Evolutionary conservation across 2,113 vertebrate species (phyloP).

Genomic region (Sprattus sprattus): DNA sequence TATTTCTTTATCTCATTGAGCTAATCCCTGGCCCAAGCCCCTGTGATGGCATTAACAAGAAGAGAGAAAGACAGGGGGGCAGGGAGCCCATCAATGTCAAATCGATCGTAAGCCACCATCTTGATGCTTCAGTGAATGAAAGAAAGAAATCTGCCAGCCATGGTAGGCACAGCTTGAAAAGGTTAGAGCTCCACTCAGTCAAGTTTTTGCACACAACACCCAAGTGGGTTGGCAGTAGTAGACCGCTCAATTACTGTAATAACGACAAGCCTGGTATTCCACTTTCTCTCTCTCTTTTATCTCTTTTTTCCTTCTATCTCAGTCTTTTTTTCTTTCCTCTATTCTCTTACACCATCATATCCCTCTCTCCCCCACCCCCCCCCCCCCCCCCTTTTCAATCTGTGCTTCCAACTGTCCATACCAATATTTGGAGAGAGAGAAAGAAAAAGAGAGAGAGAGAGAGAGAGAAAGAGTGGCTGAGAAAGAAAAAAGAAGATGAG

Average conservation of each 20-base stretch:
- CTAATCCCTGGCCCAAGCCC: conserved; percentile 31
- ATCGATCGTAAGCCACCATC: conserved; percentile 18
- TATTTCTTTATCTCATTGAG: conserved; percentile 19
- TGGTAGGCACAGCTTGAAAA: neutral
- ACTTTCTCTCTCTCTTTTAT: conserved; percentile 16
- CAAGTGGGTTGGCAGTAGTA: neutral
- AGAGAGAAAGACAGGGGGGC: conserved; percentile 21
- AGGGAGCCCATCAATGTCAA: conserved; percentile 24
- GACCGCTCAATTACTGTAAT: conserved; percentile 23
- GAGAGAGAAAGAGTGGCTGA: neutral
- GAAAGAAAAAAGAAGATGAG: neutral
- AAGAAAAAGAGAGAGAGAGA: neutral
- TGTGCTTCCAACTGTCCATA: neutral
- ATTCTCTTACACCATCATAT: neutral
- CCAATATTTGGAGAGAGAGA: conserved; percentile 1
- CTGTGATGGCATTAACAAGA: conserved; percentile 42
- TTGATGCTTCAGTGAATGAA: conserved; percentile 1
- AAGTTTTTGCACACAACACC: neutral
- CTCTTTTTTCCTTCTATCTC: conserved; percentile 26
- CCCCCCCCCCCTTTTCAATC: neutral
- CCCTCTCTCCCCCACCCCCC: neutral
- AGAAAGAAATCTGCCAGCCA: neutral
- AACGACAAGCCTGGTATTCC: neutral
- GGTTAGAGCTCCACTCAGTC: conserved; percentile 4
- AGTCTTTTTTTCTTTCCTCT: conserved; percentile 28